Evolutionary conservation across 2,888 invertebrate genomes (phyloP).

Genomic region (Microchrysa polita): DNA sequence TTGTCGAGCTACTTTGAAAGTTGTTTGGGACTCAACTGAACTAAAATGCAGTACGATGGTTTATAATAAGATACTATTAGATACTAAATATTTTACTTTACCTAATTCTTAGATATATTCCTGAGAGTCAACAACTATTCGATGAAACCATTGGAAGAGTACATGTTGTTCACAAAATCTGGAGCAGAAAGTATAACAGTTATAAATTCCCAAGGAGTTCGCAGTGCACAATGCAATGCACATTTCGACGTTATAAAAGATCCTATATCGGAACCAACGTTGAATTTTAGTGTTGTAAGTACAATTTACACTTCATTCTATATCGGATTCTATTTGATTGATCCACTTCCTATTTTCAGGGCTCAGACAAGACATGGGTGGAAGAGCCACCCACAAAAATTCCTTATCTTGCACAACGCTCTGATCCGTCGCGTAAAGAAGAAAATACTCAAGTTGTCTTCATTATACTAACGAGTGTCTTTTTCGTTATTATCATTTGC

Average conservation of each 20-base stretch:
- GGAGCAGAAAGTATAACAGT: slow-evolving; percentile 86
- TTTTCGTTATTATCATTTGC: slow-evolving; percentile 74
- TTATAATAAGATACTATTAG: no score
- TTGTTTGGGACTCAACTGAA: no score
- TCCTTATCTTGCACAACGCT: slow-evolving; percentile 78
- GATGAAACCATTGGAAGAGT: slow-evolving; percentile 91
- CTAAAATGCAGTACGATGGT: no score
- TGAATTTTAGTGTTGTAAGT: slow-evolving; percentile 67
- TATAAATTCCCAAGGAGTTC: slow-evolving; percentile 85
- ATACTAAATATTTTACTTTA: no score
- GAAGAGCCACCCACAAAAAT: slow-evolving; percentile 83
- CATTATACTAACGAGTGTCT: slow-evolving; percentile 78
- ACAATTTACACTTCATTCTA: background rate
- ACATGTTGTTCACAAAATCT: slow-evolving; percentile 88
- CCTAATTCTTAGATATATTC: slow-evolving; percentile 91
- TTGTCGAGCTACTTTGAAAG: no score
- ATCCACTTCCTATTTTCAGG: slow-evolving; percentile 65
- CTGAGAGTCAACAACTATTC: slow-evolving; percentile 82
- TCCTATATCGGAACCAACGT: slow-evolving; percentile 68
- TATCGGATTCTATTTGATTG: no score
- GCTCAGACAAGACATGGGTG: slow-evolving; percentile 82
- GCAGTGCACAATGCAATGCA: slow-evolving; percentile 86
- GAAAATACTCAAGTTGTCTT: slow-evolving; percentile 84
- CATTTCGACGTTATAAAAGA: slow-evolving; percentile 75
- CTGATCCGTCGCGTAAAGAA: slow-evolving; percentile 79